A percentile compares a stretch with the other conserved stretches of the same genome.
Conservation (phyloP, 53 echinoderm and acorn worm species). For the Hippasteria phrygiana region DNA sequence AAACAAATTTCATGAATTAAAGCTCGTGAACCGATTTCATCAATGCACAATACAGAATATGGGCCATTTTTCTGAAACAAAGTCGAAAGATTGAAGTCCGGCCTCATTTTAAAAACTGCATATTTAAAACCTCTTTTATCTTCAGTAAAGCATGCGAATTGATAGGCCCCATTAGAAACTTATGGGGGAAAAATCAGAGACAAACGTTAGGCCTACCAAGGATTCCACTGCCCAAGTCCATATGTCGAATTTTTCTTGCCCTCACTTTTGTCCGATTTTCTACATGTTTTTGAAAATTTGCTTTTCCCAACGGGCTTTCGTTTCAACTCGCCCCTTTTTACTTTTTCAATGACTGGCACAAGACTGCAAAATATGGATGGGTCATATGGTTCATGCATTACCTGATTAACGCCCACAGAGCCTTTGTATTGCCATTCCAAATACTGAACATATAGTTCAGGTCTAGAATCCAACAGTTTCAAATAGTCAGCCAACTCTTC, state of each 20-base stretch:
- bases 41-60: too few relatives aligned
- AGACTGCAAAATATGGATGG: slow-evolving; percentile 25
- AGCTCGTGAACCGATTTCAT: too few relatives aligned
- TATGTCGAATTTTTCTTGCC: neutral
- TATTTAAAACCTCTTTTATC: too few relatives aligned
- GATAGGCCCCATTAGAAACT: neutral
- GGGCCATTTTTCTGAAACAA: too few relatives aligned
- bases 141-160: neutral
- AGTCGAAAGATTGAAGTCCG: too few relatives aligned
- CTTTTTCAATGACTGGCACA: slow-evolving; percentile 44
- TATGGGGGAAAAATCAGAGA: neutral
- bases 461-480: slow-evolving; percentile 35
- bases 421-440: slow-evolving; percentile 54
- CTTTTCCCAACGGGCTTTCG: neutral
- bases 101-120: too few relatives aligned
- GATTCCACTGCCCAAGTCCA: neutral
- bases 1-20: too few relatives aligned
- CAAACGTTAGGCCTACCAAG: too few relatives aligned
- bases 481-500: slow-evolving; percentile 33
- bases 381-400: slow-evolving; percentile 43
- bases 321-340: slow-evolving; percentile 33
- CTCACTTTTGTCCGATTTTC: neutral
- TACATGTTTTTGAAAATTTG: neutral
- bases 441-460: slow-evolving; percentile 38
- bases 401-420: neutral